Evolutionary conservation across 2,888 invertebrate genomes (phyloP).

Genomic region (Toxonevra muliebris): DNA sequence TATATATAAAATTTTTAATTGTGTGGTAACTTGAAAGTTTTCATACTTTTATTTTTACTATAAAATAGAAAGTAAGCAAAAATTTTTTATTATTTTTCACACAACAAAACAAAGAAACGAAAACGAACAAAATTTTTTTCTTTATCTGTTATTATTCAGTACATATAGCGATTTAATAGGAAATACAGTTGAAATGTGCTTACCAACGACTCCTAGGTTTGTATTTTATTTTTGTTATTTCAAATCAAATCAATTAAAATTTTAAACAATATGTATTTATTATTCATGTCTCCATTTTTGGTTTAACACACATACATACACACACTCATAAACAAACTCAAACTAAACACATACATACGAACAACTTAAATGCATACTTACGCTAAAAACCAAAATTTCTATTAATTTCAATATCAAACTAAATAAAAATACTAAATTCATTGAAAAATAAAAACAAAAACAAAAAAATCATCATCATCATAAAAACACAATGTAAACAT

Average conservation of each 20-base stretch:
- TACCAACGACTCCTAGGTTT: slow-evolving; percentile 60
- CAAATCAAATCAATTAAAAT: too few relatives aligned
- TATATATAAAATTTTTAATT: slow-evolving; percentile 12
- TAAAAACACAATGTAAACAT: slow-evolving; percentile 23
- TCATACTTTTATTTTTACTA: slow-evolving; percentile 22
- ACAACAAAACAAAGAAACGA: slow-evolving; percentile 37
- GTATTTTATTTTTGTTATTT: slow-evolving; percentile 46
- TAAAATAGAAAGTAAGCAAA: slow-evolving; percentile 36
- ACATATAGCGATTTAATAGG: slow-evolving; percentile 63
- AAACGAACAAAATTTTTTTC: slow-evolving; percentile 47
- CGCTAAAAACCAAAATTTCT: slow-evolving; percentile 1
- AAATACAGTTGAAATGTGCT: slow-evolving; percentile 64
- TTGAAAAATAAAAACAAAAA: slow-evolving; percentile 11
- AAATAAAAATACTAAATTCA: not conserved
- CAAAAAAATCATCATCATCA: slow-evolving; percentile 8
- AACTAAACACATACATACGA: not conserved
- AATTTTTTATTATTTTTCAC: slow-evolving; percentile 11
- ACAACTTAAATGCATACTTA: slow-evolving; percentile 14
- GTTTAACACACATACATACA: slow-evolving; percentile 22
- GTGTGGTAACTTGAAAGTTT: slow-evolving; percentile 28
- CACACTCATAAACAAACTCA: not conserved
- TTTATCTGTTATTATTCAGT: slow-evolving; percentile 58
- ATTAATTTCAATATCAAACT: too few relatives aligned
- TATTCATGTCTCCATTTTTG: slow-evolving; percentile 40
- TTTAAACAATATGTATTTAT: slow-evolving; percentile 34